These are phyloP conservation scores for Drosophila gunungcola DNA, from an alignment of 1,140 invertebrate species.

Conservation along the genomic window DNA sequence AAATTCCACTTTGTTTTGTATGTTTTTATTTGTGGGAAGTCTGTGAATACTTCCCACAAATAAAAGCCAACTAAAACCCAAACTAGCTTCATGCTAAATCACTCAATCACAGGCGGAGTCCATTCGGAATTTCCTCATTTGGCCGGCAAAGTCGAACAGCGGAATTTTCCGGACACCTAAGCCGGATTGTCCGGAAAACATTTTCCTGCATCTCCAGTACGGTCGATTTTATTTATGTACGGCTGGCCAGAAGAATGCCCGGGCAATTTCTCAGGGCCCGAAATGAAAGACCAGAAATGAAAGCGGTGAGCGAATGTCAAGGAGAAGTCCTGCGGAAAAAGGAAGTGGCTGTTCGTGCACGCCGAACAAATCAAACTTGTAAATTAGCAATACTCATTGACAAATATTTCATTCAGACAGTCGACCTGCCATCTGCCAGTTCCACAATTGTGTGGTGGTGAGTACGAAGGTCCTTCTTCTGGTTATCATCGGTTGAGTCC, in stretches of 20 bases:
- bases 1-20: too few species aligned
- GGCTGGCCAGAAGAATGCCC: slow-evolving; percentile 76
- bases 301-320: slow-evolving; percentile 27
- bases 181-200: not conserved
- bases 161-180: slow-evolving; percentile 17
- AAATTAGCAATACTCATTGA: slow-evolving; percentile 84
- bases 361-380: slow-evolving; percentile 81
- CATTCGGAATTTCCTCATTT: slow-evolving; percentile 38
- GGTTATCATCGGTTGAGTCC: slow-evolving; percentile 28
- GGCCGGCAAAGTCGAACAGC: not conserved
- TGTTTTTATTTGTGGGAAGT: too few species aligned
- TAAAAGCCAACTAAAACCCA: not conserved
- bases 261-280: slow-evolving; percentile 63
- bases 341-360: slow-evolving; percentile 30
- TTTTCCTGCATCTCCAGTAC: slow-evolving; percentile 10
- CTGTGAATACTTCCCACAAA: not conserved
- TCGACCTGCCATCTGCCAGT: slow-evolving; percentile 25
- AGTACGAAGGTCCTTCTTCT: slow-evolving; percentile 3
- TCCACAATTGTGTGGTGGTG: not conserved
- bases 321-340: slow-evolving; percentile 15
- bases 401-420: slow-evolving; percentile 78
- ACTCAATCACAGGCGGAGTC: slow-evolving; percentile 31
- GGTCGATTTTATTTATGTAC: slow-evolving; percentile 72
- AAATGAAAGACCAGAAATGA: not conserved
- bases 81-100: slow-evolving; percentile 6